phyloP scores from a whole-genome alignment of 2,888 invertebrate species.

The Zhuqinia jingwanae region DNA sequence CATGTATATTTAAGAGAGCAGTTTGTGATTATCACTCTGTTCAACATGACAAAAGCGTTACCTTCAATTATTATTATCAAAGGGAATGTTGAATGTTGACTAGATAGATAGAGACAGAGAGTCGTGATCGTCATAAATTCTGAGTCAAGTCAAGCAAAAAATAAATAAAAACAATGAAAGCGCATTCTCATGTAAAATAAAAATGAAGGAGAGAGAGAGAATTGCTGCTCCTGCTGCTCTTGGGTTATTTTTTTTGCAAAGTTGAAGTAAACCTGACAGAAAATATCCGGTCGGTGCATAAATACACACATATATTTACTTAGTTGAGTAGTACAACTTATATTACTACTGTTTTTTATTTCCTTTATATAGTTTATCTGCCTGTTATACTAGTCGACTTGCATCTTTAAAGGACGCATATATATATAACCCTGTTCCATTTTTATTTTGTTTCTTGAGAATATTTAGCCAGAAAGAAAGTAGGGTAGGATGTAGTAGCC shows the following conservation, averaged over 20 bases:
- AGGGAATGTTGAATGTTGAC: neutral
- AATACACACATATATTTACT: slow-evolving; percentile 20
- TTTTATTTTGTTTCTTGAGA: neutral
- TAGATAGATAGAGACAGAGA: neutral
- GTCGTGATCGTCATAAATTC: neutral
- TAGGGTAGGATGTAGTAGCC: too few relatives aligned
- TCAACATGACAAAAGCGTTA: slow-evolving; percentile 45
- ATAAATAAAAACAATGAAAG: slow-evolving; percentile 1
- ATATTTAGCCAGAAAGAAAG: neutral
- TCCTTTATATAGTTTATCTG: too few relatives aligned
- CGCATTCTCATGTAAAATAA: neutral
- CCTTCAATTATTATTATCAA: slow-evolving; percentile 22
- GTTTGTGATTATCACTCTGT: slow-evolving; percentile 55
- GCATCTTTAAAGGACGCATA: neutral
- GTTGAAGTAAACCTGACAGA: neutral
- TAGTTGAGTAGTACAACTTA: neutral
- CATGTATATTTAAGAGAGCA: neutral
- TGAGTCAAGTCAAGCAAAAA: slow-evolving; percentile 1
- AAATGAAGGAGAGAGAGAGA: too few relatives aligned
- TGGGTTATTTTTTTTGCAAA: neutral
- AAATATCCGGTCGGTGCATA: neutral
- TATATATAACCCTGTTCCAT: neutral
- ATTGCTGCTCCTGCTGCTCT: too few relatives aligned
- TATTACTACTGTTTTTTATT: too few relatives aligned
- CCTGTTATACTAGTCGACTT: neutral